These are phyloP conservation scores for Eueremaeus valkanovi DNA, from an alignment of 2,888 invertebrate species.

Conservation along the genomic window DNA sequence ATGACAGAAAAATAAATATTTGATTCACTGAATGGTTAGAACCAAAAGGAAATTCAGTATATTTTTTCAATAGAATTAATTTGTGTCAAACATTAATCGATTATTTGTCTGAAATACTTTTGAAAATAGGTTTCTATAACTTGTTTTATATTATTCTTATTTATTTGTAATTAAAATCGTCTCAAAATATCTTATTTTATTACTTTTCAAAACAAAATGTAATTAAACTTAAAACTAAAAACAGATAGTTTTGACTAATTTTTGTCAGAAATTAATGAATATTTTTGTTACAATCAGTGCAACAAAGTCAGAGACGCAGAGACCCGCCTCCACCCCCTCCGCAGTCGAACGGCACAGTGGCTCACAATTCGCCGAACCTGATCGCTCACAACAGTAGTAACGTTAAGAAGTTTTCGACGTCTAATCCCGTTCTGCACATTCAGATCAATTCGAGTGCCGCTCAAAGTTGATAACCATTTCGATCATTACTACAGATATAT, in stretches of 20 bases:
- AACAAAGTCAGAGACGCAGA: conserved; percentile 34
- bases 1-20: too few relatives aligned
- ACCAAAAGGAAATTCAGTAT: too few relatives aligned
- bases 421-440: conserved; percentile 19
- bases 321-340: conserved; percentile 40
- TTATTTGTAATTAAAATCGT: too few relatives aligned
- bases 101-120: too few relatives aligned
- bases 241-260: neutral
- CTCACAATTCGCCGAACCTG: conserved; percentile 11
- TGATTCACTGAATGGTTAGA: too few relatives aligned
- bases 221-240: too few relatives aligned
- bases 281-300: conserved; percentile 8
- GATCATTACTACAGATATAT: neutral
- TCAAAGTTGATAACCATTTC: conserved; percentile 31
- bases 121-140: too few relatives aligned
- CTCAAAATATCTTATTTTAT: too few relatives aligned
- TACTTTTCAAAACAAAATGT: too few relatives aligned
- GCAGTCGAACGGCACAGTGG: neutral
- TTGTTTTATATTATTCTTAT: too few relatives aligned
- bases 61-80: too few relatives aligned
- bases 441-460: conserved; percentile 7
- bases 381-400: conserved; percentile 26
- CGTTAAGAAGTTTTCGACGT: neutral
- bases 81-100: too few relatives aligned
- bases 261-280: neutral